Conservation (phyloP, 2,888 invertebrate genomes). For the Epistrophella euchroma region DNA sequence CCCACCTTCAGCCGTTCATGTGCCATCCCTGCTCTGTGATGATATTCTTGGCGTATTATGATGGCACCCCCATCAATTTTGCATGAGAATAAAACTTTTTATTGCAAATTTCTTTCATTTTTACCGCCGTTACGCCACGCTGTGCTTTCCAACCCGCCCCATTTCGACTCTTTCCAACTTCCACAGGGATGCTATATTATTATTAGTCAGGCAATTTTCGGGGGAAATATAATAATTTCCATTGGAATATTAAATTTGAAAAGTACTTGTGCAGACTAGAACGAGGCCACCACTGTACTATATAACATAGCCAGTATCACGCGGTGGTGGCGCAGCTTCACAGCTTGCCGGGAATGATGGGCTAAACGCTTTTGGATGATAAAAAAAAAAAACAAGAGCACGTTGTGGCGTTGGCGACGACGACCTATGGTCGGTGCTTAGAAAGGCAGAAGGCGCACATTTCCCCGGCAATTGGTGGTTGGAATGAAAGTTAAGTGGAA, state of each 20-base stretch:
- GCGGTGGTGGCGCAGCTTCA: neutral
- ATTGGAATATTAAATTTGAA: conserved; percentile 76
- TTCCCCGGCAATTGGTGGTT: conserved; percentile 68
- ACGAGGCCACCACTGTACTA: conserved; percentile 33
- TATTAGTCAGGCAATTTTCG: conserved; percentile 75
- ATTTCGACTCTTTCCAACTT: conserved; percentile 11
- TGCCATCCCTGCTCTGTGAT: conserved; percentile 51
- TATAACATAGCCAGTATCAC: neutral
- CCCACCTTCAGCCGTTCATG: conserved; percentile 15
- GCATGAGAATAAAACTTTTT: conserved; percentile 76
- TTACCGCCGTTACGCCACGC: conserved; percentile 44
- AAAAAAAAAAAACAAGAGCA: conserved; percentile 1
- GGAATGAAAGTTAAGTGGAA: conserved; percentile 76
- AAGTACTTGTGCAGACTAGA: conserved; percentile 66
- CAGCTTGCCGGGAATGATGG: neutral
- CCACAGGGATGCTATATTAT: conserved; percentile 69
- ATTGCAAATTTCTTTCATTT: conserved; percentile 76
- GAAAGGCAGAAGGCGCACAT: conserved; percentile 43
- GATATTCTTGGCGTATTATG: conserved; percentile 75
- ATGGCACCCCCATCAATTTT: conserved; percentile 73
- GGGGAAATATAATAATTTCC: conserved; percentile 76
- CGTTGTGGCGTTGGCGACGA: conserved; percentile 5
- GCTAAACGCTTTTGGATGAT: neutral
- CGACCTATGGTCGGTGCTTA: conserved; percentile 72
- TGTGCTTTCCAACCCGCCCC: neutral